These are phyloP conservation scores for Scolopax bukidnonensis DNA, from an alignment of 2,797 vertebrate species.

Conservation along the genomic window DNA sequence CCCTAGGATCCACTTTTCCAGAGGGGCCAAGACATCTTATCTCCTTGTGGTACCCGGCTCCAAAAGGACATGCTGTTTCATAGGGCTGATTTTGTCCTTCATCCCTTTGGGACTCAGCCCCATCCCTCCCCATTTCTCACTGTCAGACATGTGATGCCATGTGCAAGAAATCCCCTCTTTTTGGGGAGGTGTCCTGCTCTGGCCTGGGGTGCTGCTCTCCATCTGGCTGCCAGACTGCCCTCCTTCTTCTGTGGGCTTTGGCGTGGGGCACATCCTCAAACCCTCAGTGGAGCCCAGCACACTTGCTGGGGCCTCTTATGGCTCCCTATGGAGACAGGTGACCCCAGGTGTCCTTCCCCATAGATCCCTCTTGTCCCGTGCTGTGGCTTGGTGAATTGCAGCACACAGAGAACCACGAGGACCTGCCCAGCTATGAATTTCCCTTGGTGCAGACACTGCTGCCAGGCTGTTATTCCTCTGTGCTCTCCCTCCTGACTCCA, in stretches of 20 bases:
- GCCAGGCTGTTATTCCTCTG: conserved; percentile 19
- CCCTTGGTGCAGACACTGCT: neutral
- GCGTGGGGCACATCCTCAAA: rapidly evolving
- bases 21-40: neutral
- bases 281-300: neutral
- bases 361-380: neutral
- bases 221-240: neutral
- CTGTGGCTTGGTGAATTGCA: rapidly evolving
- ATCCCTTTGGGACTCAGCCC: neutral
- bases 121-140: neutral
- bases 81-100: neutral
- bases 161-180: neutral
- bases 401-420: rapidly evolving
- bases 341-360: neutral
- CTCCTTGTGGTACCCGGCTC: neutral
- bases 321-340: neutral
- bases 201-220: neutral
- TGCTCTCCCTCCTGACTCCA: conserved; percentile 40
- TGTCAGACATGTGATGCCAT: neutral
- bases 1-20: neutral
- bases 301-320: neutral
- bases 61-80: neutral
- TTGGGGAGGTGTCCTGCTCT: neutral
- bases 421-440: neutral
- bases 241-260: neutral